A percentile compares a stretch with the other conserved stretches of the same genome.
These are phyloP conservation scores for Drosophila stalkeri DNA, from an alignment of 2,888 invertebrate genomes.

Conservation along the genomic window DNA sequence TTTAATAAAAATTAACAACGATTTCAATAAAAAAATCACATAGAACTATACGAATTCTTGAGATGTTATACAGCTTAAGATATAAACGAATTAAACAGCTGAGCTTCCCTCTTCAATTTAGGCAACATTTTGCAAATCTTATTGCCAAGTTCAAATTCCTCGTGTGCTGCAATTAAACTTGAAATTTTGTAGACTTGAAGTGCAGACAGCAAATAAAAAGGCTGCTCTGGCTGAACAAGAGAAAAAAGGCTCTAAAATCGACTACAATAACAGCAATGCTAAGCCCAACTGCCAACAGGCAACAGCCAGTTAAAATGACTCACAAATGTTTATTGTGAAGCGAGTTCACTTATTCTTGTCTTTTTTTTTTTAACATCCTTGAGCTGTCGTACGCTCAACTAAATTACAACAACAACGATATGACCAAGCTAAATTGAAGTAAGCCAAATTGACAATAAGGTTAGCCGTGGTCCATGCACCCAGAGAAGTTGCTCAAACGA, in stretches of 20 bases:
- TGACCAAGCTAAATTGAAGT: constrained; percentile 62
- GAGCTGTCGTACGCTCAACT: constrained; percentile 53
- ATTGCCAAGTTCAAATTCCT: not conserved
- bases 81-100: not conserved
- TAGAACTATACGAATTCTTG: too few species aligned
- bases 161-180: constrained; percentile 4
- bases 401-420: constrained; percentile 55
- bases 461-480: constrained; percentile 23
- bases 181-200: constrained; percentile 1
- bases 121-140: not conserved
- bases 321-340: constrained; percentile 58
- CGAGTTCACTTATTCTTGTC: not conserved
- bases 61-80: too few species aligned
- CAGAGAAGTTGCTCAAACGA: constrained; percentile 17
- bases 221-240: not conserved
- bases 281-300: constrained; percentile 21
- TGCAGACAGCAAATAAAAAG: constrained; percentile 10
- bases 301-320: constrained; percentile 48
- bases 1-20: too few species aligned
- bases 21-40: too few species aligned
- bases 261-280: constrained; percentile 10
- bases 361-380: constrained; percentile 14
- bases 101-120: not conserved
- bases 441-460: constrained; percentile 75
- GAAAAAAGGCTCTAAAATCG: constrained; percentile 17